phyloP scores from a whole-genome alignment of 2,888 invertebrate genomes.

The Lamellibrachia satsuma region DNA sequence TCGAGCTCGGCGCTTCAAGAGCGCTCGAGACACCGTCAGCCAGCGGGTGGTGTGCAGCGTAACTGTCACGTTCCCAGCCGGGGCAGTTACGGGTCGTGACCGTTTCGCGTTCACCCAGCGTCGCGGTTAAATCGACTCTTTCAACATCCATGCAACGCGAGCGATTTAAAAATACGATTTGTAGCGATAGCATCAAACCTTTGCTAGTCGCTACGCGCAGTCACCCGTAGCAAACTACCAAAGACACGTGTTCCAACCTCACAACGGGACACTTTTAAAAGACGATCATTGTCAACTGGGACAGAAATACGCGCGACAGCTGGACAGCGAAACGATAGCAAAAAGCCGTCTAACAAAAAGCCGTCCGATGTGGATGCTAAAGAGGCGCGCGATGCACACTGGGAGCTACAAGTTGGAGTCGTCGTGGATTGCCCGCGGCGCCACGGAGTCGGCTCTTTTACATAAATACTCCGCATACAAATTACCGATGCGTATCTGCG shows the following conservation, averaged over 20 bases:
- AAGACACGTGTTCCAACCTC: not conserved
- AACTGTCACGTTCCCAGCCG: not conserved
- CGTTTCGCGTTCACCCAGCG: not conserved
- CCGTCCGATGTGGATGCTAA: not conserved
- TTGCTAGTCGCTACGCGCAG: not conserved
- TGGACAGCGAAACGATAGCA: not conserved
- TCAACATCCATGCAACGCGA: not conserved
- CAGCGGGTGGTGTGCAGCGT: not conserved
- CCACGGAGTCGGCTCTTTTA: not conserved
- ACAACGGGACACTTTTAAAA: not conserved
- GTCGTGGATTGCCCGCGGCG: not conserved
- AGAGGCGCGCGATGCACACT: not conserved
- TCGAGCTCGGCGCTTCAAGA: not conserved
- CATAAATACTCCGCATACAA: slow-evolving; percentile 11
- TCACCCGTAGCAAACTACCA: not conserved
- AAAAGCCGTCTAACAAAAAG: not conserved
- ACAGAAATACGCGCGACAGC: not conserved
- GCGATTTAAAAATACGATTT: not conserved
- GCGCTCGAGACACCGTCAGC: not conserved
- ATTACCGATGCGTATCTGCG: slow-evolving; percentile 17
- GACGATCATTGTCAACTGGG: not conserved
- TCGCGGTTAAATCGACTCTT: not conserved
- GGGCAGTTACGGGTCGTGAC: not conserved
- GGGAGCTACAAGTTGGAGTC: not conserved
- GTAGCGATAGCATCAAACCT: not conserved